Evolutionary conservation across 2,113 vertebrate species (phyloP).

Genomic region (Notothenia coriiceps): DNA sequence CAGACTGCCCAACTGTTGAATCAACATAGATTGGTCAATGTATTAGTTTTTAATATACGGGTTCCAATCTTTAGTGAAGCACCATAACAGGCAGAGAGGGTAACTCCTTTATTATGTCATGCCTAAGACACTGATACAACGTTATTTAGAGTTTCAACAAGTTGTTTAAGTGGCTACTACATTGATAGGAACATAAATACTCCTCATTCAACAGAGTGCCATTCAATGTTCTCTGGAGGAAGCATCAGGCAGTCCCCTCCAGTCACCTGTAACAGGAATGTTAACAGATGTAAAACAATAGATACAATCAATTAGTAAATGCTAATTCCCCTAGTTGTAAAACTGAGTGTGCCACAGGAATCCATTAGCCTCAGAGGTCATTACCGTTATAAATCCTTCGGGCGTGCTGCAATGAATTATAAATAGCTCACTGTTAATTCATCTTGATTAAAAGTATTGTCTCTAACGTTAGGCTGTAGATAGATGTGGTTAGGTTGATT

Average conservation of each 20-base stretch:
- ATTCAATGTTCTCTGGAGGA: not conserved
- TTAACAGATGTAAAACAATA: conserved; percentile 49
- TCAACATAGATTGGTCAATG: too few relatives aligned
- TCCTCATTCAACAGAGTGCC: not conserved
- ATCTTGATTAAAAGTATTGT: conserved; percentile 54
- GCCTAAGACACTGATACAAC: not conserved
- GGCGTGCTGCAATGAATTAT: conserved; percentile 48
- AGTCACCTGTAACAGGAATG: conserved; percentile 11
- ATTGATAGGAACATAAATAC: not conserved
- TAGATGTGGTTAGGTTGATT: conserved; percentile 29
- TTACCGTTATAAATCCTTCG: conserved; percentile 47
- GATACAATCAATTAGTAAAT: conserved; percentile 32
- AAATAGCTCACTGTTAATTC: conserved; percentile 54
- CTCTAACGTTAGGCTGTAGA: conserved; percentile 15
- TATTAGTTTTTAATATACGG: too few relatives aligned
- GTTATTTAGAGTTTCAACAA: not conserved
- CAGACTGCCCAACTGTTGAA: too few relatives aligned
- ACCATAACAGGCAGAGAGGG: too few relatives aligned
- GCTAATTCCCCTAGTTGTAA: conserved; percentile 24
- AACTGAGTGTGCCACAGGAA: conserved; percentile 18
- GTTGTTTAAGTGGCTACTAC: not conserved
- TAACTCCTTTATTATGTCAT: not conserved
- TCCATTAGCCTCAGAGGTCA: conserved; percentile 30
- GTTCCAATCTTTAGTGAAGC: too few relatives aligned
- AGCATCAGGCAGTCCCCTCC: not conserved